These are phyloP conservation scores for Anarhynchus alexandrinus DNA, from an alignment of 2,113 vertebrate species.

Conservation along the genomic window DNA sequence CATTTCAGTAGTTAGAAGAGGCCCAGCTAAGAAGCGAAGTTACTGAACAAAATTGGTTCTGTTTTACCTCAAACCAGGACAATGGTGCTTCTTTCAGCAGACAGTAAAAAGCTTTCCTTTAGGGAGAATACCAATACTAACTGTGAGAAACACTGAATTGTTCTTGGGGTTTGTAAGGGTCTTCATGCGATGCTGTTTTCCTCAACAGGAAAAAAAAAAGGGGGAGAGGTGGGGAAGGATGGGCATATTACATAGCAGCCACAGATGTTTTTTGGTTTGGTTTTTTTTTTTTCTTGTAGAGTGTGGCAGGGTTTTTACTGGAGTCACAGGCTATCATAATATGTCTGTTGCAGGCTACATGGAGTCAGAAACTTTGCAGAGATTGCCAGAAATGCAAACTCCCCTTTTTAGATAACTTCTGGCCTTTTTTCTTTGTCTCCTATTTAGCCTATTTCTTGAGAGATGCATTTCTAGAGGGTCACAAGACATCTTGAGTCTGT, in stretches of 20 bases:
- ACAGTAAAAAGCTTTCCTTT: background rate
- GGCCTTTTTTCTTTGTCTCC: background rate
- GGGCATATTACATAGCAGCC: background rate
- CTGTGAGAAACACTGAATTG: accelerated
- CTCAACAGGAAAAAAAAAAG: background rate
- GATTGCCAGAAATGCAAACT: background rate
- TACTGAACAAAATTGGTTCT: no score
- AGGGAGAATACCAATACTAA: background rate
- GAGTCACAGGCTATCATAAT: background rate
- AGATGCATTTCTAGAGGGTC: background rate
- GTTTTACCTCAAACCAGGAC: no score
- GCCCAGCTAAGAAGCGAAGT: no score
- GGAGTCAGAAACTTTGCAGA: background rate
- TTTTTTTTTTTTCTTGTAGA: background rate
- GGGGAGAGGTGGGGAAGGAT: accelerated
- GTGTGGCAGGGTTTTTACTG: background rate
- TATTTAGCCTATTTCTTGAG: background rate
- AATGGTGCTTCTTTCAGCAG: background rate
- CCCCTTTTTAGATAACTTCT: background rate
- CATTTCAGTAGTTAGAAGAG: no score
- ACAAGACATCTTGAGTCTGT: background rate
- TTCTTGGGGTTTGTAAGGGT: background rate
- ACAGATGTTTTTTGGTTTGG: no score
- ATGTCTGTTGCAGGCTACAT: background rate
- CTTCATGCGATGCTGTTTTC: background rate